Base-by-base conservation (phyloP, 1,140 invertebrate genomes). In the Brevipalpus yothersi region DNA sequence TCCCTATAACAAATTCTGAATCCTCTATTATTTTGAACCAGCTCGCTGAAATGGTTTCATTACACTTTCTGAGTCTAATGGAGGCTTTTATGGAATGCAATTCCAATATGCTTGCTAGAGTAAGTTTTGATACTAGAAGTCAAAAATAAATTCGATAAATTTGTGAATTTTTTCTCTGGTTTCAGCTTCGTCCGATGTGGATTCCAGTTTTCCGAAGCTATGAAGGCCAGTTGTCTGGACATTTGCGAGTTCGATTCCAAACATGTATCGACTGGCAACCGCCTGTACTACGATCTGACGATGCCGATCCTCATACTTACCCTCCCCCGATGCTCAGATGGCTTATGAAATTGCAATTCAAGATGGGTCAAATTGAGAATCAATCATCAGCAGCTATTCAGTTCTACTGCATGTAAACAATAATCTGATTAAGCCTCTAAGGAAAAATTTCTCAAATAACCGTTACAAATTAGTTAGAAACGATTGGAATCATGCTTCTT, bases 11-110 rank as follows among this genome's bases (percentile, higher is more conserved):
- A 39, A 55, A 23, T 41, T 31, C 19, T 55, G 53, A 58, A n/a
- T 49, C 10, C 47, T 58, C 60, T 69, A 68, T 69, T 10, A 54
- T 64, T 68, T 69, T 51, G n/a, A 17, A 58, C 64, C 64, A 94
- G 87, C 70, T 97, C 55, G 87, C 91, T 3, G 93, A 97, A 74
- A 95, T 93, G 76, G 90, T 98, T 5, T 96, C 93, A 71, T 74
- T 96, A 0, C 93, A 98, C 70, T 96, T 98, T 70, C 71, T 98
- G 55, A 91, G 84, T 68, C 76, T 97, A 53, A 78, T 99, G 70
- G 94, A 99, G 74, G 87, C 90, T 0, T 73, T 98, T 8, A 77
- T 95, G 64, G 93, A 97, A 71, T 92, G 89, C 66, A 88, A 92
- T 70, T 93, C 89, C 1, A 86, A 88, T 21, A 79, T 95, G 19